Evolutionary conservation across 2,797 vertebrate species (phyloP), one percentile per base, ranked within the genome.

Genomic region (Denticeps clupeoides): DNA sequence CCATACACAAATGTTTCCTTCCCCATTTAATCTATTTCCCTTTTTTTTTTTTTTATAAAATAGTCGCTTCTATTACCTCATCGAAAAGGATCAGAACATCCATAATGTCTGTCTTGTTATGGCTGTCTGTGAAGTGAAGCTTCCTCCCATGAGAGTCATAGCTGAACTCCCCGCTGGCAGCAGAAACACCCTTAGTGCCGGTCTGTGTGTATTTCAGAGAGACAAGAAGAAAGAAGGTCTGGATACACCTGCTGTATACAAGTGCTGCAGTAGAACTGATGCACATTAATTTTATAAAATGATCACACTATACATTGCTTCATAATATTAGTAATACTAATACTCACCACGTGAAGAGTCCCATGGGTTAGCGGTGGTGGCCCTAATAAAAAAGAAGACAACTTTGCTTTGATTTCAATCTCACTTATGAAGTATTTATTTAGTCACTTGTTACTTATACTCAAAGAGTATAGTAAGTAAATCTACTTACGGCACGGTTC

Each of bases 401-500:
- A 6, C 21, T 11, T n/a, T n/a, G n/a, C n/a, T n/a, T n/a, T n/a
- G n/a, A n/a, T n/a, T n/a, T n/a, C n/a, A n/a, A n/a, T n/a, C n/a
- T n/a, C n/a, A n/a, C n/a, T n/a, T n/a, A n/a, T n/a, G n/a, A n/a
- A n/a, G n/a, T n/a, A n/a, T n/a, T n/a, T n/a, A n/a, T n/a, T n/a
- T n/a, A n/a, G n/a, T n/a, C n/a, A n/a, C n/a, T n/a, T n/a, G n/a
- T n/a, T n/a, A n/a, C n/a, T n/a, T n/a, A n/a, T n/a, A n/a, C n/a
- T n/a, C n/a, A n/a, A n/a, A n/a, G n/a, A n/a, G n/a, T n/a, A n/a
- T n/a, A n/a, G n/a, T n/a, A n/a, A n/a, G n/a, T n/a, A n/a, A n/a
- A 25, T 10, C 11, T 8, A 51, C 82, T 79, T 80, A 85, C 82
- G 78, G 45, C 82, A 85, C 37, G 73, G 73, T 3, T 78, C 70